Evolutionary conservation across 2,113 vertebrate species (phyloP).

Genomic region (Dicaeum eximium): DNA sequence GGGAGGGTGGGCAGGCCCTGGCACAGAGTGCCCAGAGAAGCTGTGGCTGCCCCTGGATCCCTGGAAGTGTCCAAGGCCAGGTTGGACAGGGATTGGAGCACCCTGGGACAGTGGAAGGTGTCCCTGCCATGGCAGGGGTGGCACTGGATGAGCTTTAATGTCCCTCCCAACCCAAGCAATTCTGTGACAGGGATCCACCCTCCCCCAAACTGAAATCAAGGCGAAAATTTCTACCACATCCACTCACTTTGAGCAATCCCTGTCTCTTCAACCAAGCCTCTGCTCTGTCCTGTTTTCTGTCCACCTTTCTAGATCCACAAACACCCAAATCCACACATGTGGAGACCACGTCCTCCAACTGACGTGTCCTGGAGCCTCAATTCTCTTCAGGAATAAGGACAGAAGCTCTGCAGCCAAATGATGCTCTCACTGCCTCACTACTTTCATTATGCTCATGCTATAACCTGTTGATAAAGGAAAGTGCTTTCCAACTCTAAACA

Average conservation of each 20-base stretch:
- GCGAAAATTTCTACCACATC: not conserved
- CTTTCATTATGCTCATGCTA: not conserved
- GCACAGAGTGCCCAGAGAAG: not conserved
- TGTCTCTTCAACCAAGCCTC: not conserved
- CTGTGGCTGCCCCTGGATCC: not conserved
- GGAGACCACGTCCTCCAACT: not conserved
- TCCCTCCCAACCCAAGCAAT: not conserved
- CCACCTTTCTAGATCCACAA: not conserved
- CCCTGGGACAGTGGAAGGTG: fast-evolving
- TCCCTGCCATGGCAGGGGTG: not conserved
- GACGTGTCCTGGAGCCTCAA: not conserved
- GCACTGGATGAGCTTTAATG: not conserved
- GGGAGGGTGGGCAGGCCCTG: not conserved
- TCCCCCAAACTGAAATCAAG: not conserved
- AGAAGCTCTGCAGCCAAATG: not conserved
- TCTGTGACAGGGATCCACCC: not conserved
- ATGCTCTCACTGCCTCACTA: not conserved
- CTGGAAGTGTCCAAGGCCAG: not conserved
- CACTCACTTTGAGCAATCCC: not conserved
- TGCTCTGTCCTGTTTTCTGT: not conserved
- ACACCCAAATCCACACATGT: not conserved
- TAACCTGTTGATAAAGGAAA: not conserved
- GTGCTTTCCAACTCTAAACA: not conserved
- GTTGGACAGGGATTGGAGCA: fast-evolving
- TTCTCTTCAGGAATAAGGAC: not conserved